Base-by-base conservation (phyloP, 2,113 vertebrate genomes). In the Eclectus roratus region DNA sequence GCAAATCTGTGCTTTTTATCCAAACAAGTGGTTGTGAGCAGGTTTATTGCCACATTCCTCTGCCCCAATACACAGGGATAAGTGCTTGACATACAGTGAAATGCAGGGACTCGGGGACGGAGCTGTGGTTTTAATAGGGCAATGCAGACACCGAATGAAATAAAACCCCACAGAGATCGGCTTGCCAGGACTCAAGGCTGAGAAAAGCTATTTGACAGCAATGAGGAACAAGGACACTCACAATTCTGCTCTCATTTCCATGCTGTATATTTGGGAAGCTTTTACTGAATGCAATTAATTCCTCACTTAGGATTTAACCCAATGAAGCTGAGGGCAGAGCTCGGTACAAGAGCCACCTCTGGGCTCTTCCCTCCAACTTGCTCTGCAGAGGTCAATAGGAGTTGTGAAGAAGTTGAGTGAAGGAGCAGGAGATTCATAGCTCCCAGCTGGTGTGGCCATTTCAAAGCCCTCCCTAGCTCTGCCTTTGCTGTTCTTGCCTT, bases 111-210 rank as follows among this genome's bases (percentile, higher is more conserved):
- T 50, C 1, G 3, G 83, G 85, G 78, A 91, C 52, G 87, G 83
- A 87, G 65, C 52, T 89, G 73, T 66, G 85, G 69, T 89, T 94
- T 95, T 94, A 96, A 69, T 70, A 96, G 91, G 92, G 86, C 93
- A 94, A 74, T 29, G 83, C 83, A 95, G 97, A 93, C 85, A 93
- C 81, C 5, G 2, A 95, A 89, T 93, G 94, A 97, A 96, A 94
- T 96, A 96, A 97, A 96, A 92, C 66, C 88, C 93, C 92, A 94
- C 61, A 85, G 93, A 93, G 85, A 94, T 76, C 83, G 84, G 83
- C 85, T 91, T 86, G 85, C 91, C 65, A 58, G 83, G 88, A 68
- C 83, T 87, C 86, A 76, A 72, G 58, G 92, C 56, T 76, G 91
- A 77, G 78, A 83, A 91, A 91, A 96, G 91, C 69, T 93, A 82